Percentiles rank a stretch among this genome's conserved stretches.
These are phyloP conservation scores for Nymphalis urticae DNA, from an alignment of 2,888 invertebrate species.

Conservation along the genomic window DNA sequence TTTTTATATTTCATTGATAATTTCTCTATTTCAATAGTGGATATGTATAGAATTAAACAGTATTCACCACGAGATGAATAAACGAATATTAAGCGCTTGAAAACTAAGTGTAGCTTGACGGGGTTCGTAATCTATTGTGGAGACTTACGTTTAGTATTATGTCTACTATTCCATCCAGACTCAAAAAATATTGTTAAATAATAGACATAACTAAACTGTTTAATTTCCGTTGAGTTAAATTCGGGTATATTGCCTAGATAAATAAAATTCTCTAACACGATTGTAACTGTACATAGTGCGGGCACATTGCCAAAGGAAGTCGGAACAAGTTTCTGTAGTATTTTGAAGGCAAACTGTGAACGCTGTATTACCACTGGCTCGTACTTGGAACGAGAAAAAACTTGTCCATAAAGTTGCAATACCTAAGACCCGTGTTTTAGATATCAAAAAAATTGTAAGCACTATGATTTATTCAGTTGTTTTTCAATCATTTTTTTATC, in stretches of 20 bases:
- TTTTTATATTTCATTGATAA: no score
- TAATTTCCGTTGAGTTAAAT: conserved; percentile 7
- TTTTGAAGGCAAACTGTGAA: conserved; percentile 37
- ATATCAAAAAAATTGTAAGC: not conserved
- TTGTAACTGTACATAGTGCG: conserved; percentile 19
- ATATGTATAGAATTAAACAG: no score
- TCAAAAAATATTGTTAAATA: no score
- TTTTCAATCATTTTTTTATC: not conserved
- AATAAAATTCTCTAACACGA: conserved; percentile 31
- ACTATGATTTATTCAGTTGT: not conserved
- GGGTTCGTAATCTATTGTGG: no score
- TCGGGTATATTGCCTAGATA: conserved; percentile 21
- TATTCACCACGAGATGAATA: no score
- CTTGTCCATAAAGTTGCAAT: conserved; percentile 1
- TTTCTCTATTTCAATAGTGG: no score
- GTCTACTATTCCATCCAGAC: no score
- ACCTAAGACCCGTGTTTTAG: not conserved
- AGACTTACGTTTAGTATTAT: no score
- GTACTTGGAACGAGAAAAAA: conserved; percentile 12
- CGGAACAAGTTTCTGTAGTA: conserved; percentile 31
- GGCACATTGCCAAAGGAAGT: conserved; percentile 33
- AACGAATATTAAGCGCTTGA: no score
- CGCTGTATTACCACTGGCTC: conserved; percentile 21
- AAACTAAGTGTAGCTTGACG: no score
- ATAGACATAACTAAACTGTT: not conserved